phyloP scores from a whole-genome alignment of 1,140 invertebrate species.

The Drosophila tropicalis region DNA sequence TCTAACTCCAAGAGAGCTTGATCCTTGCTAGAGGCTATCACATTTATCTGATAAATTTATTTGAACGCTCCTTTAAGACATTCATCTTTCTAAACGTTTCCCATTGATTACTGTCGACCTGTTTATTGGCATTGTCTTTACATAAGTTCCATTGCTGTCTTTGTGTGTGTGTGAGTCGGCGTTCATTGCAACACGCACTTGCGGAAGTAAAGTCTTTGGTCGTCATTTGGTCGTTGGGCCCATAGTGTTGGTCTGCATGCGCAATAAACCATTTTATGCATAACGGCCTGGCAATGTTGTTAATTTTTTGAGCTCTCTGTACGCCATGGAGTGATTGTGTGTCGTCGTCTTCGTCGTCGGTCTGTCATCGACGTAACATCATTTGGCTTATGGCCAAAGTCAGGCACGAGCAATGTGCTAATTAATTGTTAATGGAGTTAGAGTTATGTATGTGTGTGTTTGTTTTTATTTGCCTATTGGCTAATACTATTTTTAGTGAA shows the following conservation, averaged over 20 bases:
- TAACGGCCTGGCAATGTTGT: constrained; percentile 65
- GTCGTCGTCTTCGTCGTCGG: background rate
- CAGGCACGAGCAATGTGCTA: constrained; percentile 55
- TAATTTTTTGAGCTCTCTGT: constrained; percentile 60
- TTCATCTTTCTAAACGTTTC: background rate
- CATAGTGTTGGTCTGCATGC: constrained; percentile 51
- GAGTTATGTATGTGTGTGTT: constrained; percentile 43
- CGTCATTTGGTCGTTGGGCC: constrained; percentile 1
- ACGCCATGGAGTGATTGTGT: constrained; percentile 42
- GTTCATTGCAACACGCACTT: constrained; percentile 67
- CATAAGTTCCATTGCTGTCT: constrained; percentile 49
- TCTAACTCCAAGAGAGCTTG: background rate
- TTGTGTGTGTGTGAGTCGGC: constrained; percentile 31
- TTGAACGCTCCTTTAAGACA: too few species aligned
- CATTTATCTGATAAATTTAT: too few species aligned
- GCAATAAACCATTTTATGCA: constrained; percentile 78
- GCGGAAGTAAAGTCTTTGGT: constrained; percentile 59
- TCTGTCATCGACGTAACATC: constrained; percentile 56
- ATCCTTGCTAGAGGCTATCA: too few species aligned
- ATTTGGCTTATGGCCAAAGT: constrained; percentile 28
- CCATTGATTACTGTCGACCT: constrained; percentile 69
- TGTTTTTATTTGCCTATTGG: constrained; percentile 50
- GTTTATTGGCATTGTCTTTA: constrained; percentile 65
- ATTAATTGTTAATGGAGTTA: constrained; percentile 58
- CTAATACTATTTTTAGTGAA: constrained; percentile 37